Evolutionary conservation across 2,797 vertebrate species (phyloP), one percentile per base, ranked within the genome.

Genomic region (Lagocephalus sceleratus): DNA sequence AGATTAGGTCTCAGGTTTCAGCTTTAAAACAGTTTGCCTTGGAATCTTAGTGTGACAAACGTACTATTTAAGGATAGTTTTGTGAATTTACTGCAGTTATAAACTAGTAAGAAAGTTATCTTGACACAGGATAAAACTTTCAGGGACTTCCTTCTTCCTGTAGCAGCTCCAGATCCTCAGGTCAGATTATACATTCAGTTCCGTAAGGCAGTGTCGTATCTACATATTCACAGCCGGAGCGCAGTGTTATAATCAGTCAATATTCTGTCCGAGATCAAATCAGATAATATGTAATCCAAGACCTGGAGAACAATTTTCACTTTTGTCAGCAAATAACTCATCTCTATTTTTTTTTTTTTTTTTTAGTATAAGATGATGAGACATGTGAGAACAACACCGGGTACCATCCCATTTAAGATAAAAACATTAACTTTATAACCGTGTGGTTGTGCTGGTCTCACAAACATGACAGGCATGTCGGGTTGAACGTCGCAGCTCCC

Each of bases 121-220:
- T 35, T 14, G 32, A 35, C 32, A 35, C 11, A 44, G 6, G 14
- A 10, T 67, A 51, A 51, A 57, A 32, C 7, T 47, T 5, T 21
- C 6, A 5, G 29, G 26, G 39, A 52, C 20, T 20, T 43, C 15
- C 23, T 29, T 35, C 43, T 20, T 23, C 47, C 10, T 17, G 49
- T 25, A 44, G 49, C 48, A 16, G 67, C 49, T 79, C 66, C 70
- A 76, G 76, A 41, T 66, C 46, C 57, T 54, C 51, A 44, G 5
- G 53, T 39, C 17, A 77, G 59, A 70, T 50, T 78, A 75, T 76
- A 82, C 76, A 76, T 77, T 82, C 73, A 68, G 68, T 73, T 79
- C 78, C 60, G 73, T 87, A 87, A 89, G 83, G 86, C 84, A 78
- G 74, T 60, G 57, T 46, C 6, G 14, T 11, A 55, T 53, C 29